A percentile compares a stretch with the other conserved stretches of the same genome.
phyloP scores from a whole-genome alignment of 2,797 vertebrate species.

The Lacerta agilis region DNA sequence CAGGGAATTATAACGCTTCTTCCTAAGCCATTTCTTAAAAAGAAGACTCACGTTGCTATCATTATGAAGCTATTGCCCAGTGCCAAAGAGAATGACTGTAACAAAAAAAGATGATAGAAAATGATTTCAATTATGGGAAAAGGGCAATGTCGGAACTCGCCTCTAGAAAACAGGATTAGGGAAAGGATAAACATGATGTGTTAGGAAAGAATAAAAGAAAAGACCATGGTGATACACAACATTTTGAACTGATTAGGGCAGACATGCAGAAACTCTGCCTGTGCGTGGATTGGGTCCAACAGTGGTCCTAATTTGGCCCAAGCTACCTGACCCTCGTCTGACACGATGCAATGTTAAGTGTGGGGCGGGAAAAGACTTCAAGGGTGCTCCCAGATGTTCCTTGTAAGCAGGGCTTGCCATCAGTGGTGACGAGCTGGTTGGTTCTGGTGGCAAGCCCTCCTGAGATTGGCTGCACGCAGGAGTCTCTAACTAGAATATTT shows the following conservation, averaged over 20 bases:
- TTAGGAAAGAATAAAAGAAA: neutral
- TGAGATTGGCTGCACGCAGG: too few relatives aligned
- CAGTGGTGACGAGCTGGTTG: too few relatives aligned
- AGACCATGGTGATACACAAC: neutral
- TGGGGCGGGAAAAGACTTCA: too few relatives aligned
- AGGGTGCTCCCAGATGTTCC: too few relatives aligned
- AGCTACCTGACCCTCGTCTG: too few relatives aligned
- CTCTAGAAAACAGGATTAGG: conserved; percentile 29
- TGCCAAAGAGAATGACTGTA: neutral
- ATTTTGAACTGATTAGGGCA: neutral
- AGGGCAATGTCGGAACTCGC: conserved; percentile 21
- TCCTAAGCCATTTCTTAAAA: conserved; percentile 36
- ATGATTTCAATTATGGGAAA: conserved; percentile 22
- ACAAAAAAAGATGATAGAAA: conserved; percentile 25
- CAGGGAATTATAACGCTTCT: neutral
- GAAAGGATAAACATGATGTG: neutral
- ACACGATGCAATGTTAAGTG: too few relatives aligned
- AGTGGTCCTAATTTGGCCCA: too few relatives aligned
- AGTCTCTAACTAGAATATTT: too few relatives aligned
- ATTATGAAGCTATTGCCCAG: conserved; percentile 33
- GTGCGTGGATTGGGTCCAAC: too few relatives aligned
- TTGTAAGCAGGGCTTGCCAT: too few relatives aligned
- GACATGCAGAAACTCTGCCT: too few relatives aligned
- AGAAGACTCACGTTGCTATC: conserved; percentile 6
- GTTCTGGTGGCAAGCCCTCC: too few relatives aligned